phyloP scores from a whole-genome alignment of 2,888 invertebrate species.

The Oxytorus armatus region DNA sequence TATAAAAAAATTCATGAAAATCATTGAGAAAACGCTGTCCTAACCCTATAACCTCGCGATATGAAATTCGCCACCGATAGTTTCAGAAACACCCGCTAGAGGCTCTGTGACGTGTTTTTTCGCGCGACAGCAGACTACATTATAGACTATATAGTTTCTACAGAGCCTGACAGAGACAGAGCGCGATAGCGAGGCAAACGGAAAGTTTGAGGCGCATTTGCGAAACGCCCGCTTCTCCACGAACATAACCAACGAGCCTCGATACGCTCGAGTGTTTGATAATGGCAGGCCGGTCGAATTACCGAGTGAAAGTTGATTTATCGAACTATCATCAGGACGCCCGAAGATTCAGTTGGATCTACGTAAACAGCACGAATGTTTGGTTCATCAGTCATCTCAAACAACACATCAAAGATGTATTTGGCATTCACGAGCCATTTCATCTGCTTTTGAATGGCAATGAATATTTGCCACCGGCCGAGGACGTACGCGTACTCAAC shows the following conservation, averaged over 20 bases:
- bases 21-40: no score
- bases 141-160: no score
- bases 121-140: no score
- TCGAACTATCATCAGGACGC: conserved; percentile 77
- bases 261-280: neutral
- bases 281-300: conserved; percentile 69
- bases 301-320: conserved; percentile 79
- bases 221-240: neutral
- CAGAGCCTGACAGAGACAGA: neutral
- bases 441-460: conserved; percentile 78
- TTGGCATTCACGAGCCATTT: conserved; percentile 80
- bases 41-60: no score
- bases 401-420: conserved; percentile 78
- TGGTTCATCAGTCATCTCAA: conserved; percentile 77
- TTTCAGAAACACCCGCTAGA: no score
- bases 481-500: conserved; percentile 79
- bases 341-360: conserved; percentile 77
- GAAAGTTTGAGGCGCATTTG: neutral
- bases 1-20: no score
- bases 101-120: no score
- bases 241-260: neutral
- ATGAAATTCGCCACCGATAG: no score
- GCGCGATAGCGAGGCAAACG: neutral
- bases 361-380: conserved; percentile 77
- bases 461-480: conserved; percentile 80